Conservation (phyloP, 1,140 invertebrate species). For the Helicoverpa armigera region DNA sequence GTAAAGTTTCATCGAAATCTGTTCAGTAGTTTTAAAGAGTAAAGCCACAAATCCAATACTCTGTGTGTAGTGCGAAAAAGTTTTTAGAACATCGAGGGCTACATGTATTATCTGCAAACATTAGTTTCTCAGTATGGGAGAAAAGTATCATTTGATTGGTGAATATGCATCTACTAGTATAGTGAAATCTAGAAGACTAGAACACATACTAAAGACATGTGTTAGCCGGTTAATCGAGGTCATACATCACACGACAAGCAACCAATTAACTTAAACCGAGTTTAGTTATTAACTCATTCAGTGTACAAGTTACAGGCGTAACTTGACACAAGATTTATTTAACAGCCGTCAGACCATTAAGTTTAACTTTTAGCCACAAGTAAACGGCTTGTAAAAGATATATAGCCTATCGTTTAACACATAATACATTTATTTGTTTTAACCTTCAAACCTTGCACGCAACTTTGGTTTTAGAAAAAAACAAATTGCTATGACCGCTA, state of each 20-base stretch:
- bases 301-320: constrained; percentile 2
- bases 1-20: too few relatives aligned
- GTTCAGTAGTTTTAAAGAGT: too few relatives aligned
- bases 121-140: too few relatives aligned
- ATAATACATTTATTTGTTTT: constrained; percentile 16
- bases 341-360: constrained; percentile 22
- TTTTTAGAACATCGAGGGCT: too few relatives aligned
- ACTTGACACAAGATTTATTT: constrained; percentile 28
- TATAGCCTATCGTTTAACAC: constrained; percentile 4
- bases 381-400: constrained; percentile 32
- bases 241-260: background rate
- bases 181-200: too few relatives aligned
- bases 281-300: constrained; percentile 21
- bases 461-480: background rate
- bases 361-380: constrained; percentile 23
- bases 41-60: too few relatives aligned
- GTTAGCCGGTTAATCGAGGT: background rate
- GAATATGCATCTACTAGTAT: too few relatives aligned
- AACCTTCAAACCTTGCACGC: background rate
- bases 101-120: too few relatives aligned
- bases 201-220: background rate
- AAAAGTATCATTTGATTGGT: too few relatives aligned
- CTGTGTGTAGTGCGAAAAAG: too few relatives aligned
- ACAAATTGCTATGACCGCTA: background rate
- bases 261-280: constrained; percentile 13